Evolutionary conservation across 2,797 vertebrate genomes (phyloP).

Genomic region (Gallinago stenura): DNA sequence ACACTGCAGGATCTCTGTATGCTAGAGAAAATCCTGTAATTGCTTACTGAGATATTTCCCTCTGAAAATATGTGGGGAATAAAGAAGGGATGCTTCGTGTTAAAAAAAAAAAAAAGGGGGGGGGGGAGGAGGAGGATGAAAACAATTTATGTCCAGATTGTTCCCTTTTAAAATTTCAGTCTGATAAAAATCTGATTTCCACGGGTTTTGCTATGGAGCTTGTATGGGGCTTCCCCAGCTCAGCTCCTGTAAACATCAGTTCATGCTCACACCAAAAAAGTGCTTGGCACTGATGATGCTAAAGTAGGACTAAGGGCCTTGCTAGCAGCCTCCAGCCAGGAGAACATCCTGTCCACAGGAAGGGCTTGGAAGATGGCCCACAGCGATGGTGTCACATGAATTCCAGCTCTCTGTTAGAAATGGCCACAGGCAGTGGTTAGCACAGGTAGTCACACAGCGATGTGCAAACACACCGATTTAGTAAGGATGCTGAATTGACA

Average conservation of each 20-base stretch:
- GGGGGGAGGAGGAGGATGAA: background rate
- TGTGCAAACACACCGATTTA: background rate
- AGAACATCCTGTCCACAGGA: background rate
- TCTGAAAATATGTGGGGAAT: constrained; percentile 51
- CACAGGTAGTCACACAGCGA: background rate
- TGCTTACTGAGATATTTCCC: constrained; percentile 55
- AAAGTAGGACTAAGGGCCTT: constrained; percentile 9
- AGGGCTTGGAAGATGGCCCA: background rate
- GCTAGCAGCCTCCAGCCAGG: background rate
- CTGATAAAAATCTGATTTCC: constrained; percentile 54
- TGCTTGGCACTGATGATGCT: constrained; percentile 53
- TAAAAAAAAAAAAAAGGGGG: background rate
- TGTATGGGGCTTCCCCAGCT: constrained; percentile 48
- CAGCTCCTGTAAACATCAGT: constrained; percentile 48
- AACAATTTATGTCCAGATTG: constrained; percentile 9
- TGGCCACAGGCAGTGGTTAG: background rate
- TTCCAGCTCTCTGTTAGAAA: background rate
- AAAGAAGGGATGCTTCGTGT: background rate
- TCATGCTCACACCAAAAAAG: constrained; percentile 29
- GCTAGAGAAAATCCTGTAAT: constrained; percentile 57
- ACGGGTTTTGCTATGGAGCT: constrained; percentile 42
- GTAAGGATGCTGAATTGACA: background rate
- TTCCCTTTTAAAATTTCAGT: constrained; percentile 41
- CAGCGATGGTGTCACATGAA: background rate
- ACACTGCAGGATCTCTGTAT: constrained; percentile 76